Base-by-base conservation (phyloP, 2,888 invertebrate genomes). In the Hybos culiciformis region DNA sequence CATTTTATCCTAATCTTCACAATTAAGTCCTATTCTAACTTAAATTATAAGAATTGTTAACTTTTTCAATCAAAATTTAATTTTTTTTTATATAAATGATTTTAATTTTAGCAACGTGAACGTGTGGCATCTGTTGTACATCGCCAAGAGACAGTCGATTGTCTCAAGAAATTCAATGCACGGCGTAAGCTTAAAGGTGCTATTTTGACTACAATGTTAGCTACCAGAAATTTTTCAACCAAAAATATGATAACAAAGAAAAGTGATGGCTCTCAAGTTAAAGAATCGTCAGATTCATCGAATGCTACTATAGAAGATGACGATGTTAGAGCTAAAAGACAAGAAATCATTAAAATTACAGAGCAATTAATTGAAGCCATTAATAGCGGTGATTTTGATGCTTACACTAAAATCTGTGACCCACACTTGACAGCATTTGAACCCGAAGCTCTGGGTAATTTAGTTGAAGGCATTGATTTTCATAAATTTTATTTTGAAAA, bases 121-220 rank as follows among this genome's bases (percentile, higher is more conserved):
- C 86, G 97, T 62, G 96, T 99, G 58, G 98, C 98, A 53, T 94
- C 97, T 54, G 88, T 93, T 57, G 93, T 98, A 61, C 98, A 98
- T 73, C 82, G 98, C 62, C 98, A 98, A 77, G 96, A 99, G 73
- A 99, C 98, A 52, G 98, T 98, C 58, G 98, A 99, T 68, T 98
- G 98, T 74, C 82, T 98, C 79, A 97, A 97, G 81, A 98, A 98
- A 74, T 98, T 99, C 86, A 99, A 99, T 71, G 98, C 98, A 55
- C 82, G 98, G 62, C 88, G 98, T 72, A 98, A 98, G 71, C 80
- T 98, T 63, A 98, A 98, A 83, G 98, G 97, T 64, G 98, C 97
- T 56, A 98, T 98, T 67, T 77, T 98, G 62, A 99, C 98, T 50
- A 98, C 98, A 54, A 98, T 98, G 97, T 75, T 98, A 70, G 98